These are phyloP conservation scores for Blastomussa wellsi DNA, from an alignment of 92 coral and sea anemone species.

Conservation along the genomic window DNA sequence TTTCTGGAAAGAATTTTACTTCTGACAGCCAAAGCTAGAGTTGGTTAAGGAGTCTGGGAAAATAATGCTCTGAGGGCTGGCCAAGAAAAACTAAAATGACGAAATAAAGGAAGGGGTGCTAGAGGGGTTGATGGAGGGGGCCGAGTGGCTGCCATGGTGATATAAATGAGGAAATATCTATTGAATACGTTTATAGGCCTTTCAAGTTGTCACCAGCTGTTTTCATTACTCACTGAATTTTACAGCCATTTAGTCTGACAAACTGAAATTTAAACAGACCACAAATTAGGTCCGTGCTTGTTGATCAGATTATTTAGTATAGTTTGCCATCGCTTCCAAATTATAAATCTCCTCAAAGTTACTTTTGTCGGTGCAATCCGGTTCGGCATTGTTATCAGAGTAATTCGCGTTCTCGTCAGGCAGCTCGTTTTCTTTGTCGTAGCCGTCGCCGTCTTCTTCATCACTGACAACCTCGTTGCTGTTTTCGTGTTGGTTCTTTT, in stretches of 20 bases:
- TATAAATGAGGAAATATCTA: neutral
- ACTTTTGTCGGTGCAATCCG: neutral
- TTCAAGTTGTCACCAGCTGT: neutral
- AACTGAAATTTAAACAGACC: neutral
- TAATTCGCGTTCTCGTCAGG: neutral
- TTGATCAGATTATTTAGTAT: neutral
- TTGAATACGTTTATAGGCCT: neutral
- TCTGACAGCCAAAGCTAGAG: too few species aligned
- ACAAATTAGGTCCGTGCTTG: neutral
- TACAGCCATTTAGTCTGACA: neutral
- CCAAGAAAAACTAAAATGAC: too few species aligned
- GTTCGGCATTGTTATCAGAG: neutral
- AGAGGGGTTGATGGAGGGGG: too few species aligned
- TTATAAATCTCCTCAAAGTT: slow-evolving; percentile 7
- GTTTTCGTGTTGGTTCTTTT: neutral
- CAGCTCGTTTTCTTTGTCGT: slow-evolving; percentile 9
- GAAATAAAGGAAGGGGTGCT: too few species aligned
- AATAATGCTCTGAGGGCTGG: too few species aligned
- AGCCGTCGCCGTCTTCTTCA: neutral
- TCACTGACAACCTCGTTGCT: neutral
- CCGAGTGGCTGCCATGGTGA: neutral
- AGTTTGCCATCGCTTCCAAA: neutral
- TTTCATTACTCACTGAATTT: neutral
- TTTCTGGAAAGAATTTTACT: too few species aligned
- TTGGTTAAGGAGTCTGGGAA: too few species aligned